Conservation (phyloP, 1,140 invertebrate genomes). For the Ptiloglossa arizonensis region DNA sequence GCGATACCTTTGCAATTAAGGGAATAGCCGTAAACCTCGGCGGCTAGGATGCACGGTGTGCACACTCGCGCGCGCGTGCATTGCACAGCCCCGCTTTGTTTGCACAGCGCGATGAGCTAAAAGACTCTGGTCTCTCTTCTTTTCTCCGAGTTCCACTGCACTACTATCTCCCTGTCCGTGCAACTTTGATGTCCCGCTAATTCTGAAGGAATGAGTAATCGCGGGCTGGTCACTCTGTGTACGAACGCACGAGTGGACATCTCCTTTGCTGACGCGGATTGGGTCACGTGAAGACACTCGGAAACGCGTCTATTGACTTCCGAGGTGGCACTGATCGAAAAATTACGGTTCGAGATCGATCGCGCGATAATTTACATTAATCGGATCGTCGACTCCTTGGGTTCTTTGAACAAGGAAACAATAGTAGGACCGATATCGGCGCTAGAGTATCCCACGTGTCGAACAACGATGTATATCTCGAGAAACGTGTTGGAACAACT, state of each 20-base stretch:
- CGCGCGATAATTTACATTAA: too few species aligned
- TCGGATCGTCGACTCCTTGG: too few species aligned
- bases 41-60: slow-evolving; percentile 21
- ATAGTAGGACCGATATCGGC: too few species aligned
- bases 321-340: too few species aligned
- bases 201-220: slow-evolving; percentile 77
- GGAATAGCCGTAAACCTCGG: slow-evolving; percentile 53
- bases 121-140: slow-evolving; percentile 48
- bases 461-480: too few species aligned
- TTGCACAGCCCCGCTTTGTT: slow-evolving; percentile 64
- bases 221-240: slow-evolving; percentile 40
- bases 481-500: too few species aligned
- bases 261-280: slow-evolving; percentile 15
- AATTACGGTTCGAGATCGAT: too few species aligned
- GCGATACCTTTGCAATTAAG: slow-evolving; percentile 60
- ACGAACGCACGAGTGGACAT: slow-evolving; percentile 10
- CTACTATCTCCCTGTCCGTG: slow-evolving; percentile 47
- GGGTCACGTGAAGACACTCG: background rate
- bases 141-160: slow-evolving; percentile 37
- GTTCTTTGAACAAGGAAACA: too few species aligned
- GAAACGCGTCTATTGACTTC: background rate
- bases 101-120: slow-evolving; percentile 45
- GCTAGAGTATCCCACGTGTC: too few species aligned
- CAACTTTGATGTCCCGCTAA: slow-evolving; percentile 69
- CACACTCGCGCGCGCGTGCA: background rate